Percentiles rank a stretch among this genome's conserved stretches.
Evolutionary conservation across 1,140 invertebrate species (phyloP).

Genomic region (Drosophila ercepeae): DNA sequence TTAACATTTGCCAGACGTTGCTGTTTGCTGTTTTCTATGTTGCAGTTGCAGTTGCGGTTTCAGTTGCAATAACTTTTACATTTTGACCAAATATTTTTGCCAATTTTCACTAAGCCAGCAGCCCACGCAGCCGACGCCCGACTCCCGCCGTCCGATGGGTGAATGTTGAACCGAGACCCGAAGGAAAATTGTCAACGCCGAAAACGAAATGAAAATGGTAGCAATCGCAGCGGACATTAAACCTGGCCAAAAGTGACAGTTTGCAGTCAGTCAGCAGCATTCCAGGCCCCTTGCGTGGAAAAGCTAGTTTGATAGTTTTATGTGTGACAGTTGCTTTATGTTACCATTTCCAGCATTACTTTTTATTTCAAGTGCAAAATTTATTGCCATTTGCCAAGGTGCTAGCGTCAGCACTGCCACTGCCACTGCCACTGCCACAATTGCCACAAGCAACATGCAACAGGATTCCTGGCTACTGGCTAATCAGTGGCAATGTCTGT

Average conservation of each 20-base stretch:
- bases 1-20: conserved; percentile 77
- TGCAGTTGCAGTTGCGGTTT: neutral
- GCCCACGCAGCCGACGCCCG: conserved; percentile 73
- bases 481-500: conserved; percentile 58
- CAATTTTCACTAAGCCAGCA: conserved; percentile 77
- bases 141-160: conserved; percentile 55
- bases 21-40: neutral
- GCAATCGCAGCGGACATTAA: conserved; percentile 74
- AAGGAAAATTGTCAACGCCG: conserved; percentile 66
- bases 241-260: conserved; percentile 76
- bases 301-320: conserved; percentile 69
- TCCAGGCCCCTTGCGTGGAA: neutral
- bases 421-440: conserved; percentile 27
- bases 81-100: conserved; percentile 82
- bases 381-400: conserved; percentile 80
- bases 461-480: conserved; percentile 50
- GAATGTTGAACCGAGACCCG: conserved; percentile 47
- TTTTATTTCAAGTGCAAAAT: conserved; percentile 82
- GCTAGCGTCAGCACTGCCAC: conserved; percentile 49
- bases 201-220: conserved; percentile 80
- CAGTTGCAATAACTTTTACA: conserved; percentile 73
- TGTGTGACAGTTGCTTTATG: conserved; percentile 81
- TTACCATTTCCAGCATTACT: conserved; percentile 77
- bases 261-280: conserved; percentile 65
- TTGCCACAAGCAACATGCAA: conserved; percentile 20